A percentile compares a stretch with the other conserved stretches of the same genome.
Conservation (phyloP, 1,140 invertebrate genomes). For the Monochamus saltuarius region DNA sequence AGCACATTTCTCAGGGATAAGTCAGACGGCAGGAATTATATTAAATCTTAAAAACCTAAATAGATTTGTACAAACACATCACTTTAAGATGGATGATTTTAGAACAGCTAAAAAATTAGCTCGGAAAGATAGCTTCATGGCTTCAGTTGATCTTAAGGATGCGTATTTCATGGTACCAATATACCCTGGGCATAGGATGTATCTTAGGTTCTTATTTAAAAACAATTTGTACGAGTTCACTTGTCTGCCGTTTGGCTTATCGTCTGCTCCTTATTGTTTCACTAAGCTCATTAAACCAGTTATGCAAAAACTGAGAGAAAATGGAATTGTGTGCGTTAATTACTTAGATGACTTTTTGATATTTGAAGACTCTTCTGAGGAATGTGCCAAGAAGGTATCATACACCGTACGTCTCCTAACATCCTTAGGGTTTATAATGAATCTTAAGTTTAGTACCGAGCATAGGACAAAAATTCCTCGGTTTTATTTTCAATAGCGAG, state of each 20-base stretch:
- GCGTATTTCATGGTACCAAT: conserved; percentile 33
- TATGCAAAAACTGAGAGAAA: conserved; percentile 6
- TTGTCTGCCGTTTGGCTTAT: conserved; percentile 23
- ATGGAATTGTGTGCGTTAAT: conserved; percentile 1
- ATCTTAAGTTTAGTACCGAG: conserved; percentile 18
- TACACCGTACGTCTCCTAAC: conserved; percentile 5
- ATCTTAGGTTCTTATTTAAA: conserved; percentile 28
- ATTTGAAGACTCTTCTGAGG: background rate
- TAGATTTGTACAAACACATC: conserved; percentile 25
- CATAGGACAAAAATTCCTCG: conserved; percentile 15
- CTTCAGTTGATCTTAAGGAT: conserved; percentile 29
- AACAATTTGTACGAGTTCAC: conserved; percentile 26
- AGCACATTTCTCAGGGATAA: conserved; percentile 28
- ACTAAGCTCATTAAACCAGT: conserved; percentile 22
- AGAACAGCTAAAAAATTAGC: conserved; percentile 30
- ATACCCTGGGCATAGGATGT: conserved; percentile 27
- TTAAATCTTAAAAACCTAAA: conserved; percentile 38
- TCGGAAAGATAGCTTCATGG: conserved; percentile 26
- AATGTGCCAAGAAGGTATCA: conserved; percentile 13
- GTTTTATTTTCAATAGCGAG: conserved; percentile 19
- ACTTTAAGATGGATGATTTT: conserved; percentile 42
- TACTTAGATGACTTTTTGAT: conserved; percentile 25
- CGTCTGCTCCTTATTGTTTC: conserved; percentile 13
- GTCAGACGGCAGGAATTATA: conserved; percentile 32
- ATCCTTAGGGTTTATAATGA: conserved; percentile 25